Evolutionary conservation across 2,797 vertebrate species (phyloP).

Genomic region (Gorsachius magnificus): DNA sequence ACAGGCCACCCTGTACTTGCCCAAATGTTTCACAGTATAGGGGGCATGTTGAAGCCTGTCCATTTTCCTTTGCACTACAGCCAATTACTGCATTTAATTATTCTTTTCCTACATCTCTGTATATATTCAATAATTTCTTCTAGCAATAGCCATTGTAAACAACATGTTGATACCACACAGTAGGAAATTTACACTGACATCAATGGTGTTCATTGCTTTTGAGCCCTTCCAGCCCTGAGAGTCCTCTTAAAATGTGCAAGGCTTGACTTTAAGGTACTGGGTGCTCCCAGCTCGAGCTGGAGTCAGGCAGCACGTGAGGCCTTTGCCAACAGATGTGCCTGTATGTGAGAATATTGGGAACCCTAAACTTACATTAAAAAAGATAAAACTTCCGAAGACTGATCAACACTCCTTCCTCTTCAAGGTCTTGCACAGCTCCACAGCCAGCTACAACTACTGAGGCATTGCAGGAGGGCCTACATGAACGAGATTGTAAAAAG

Average conservation of each 20-base stretch:
- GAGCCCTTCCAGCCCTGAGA: not conserved
- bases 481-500: not conserved
- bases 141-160: not conserved
- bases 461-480: not conserved
- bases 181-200: not conserved
- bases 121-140: not conserved
- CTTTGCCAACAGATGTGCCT: not conserved
- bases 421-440: not conserved
- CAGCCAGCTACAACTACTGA: not conserved
- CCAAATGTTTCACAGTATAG: conserved; percentile 20
- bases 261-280: not conserved
- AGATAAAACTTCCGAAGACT: not conserved
- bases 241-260: not conserved
- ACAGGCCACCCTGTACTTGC: conserved; percentile 20
- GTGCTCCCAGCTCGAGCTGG: not conserved
- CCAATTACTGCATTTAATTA: conserved; percentile 19
- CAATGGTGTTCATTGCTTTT: not conserved
- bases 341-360: not conserved
- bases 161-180: not conserved
- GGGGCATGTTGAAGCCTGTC: conserved; percentile 31
- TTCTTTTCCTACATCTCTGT: conserved; percentile 1
- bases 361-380: not conserved
- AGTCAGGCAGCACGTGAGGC: not conserved
- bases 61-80: not conserved
- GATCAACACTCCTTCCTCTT: not conserved